Base-by-base conservation (phyloP, 2,113 vertebrate genomes). In the Pedetes capensis region DNA sequence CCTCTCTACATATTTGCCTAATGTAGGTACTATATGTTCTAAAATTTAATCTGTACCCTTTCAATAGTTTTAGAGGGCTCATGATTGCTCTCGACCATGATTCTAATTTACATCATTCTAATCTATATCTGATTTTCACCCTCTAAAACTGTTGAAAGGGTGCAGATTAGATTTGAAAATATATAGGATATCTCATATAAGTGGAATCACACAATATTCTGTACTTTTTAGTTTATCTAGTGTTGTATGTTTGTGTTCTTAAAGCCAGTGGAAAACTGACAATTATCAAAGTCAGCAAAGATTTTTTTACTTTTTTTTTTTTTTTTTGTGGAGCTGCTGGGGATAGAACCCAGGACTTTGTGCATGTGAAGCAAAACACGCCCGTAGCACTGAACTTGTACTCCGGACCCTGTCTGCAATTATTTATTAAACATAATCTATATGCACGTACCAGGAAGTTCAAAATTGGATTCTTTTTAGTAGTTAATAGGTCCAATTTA, bases 401-500 rank as follows among this genome's bases (percentile, higher is more conserved):
- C 16, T 32, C 51, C 32, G 3, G 5, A 53, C 39, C 63, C 34
- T 59, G 8, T 53, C 34, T 64, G n/a, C 25, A 63, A 63, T 23
- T 83, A 57, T 47, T 91, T 80, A 57, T 87, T 44, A 39, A 51
- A 3, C n/a, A 63, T 81, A n/a, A 79, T 89, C n/a, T 66, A 3
- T 95, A 42, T 79, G 34, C 32, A 49, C 23, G 55, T 29, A 74
- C 10, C 51, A 44, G 76, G 16, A 42, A 69, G 44, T 95, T 92
- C 83, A 51, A 66, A 82, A 44, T 90, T n/a, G 11, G 75, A 72
- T 91, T 92, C 64, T 76, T 74, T 82, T 89, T 91, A 63, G 12
- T 91, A 59, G 42, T 85, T 90, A 74, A 76, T 82, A 74, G 18
- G 53, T 79, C 89, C 0, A 57, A 9, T 91, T 79, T 84, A 64